Conservation (phyloP, 2,888 invertebrate species). For the Cheilosia vernalis region DNA sequence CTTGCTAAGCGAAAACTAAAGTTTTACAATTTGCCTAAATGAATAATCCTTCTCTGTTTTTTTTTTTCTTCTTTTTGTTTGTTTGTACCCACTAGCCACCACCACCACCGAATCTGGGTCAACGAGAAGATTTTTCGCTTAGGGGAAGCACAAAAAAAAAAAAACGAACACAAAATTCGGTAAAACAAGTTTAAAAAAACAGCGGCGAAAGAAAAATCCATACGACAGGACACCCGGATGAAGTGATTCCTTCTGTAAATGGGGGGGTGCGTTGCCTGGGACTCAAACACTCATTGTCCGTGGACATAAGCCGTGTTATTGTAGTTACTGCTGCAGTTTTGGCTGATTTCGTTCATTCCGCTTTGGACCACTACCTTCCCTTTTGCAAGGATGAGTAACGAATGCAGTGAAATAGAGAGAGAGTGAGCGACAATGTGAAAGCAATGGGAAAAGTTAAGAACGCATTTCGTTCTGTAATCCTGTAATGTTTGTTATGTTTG, state of each 20-base stretch:
- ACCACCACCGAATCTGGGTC: conserved; percentile 55
- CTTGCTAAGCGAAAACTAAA: conserved; percentile 68
- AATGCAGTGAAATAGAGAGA: conserved; percentile 9
- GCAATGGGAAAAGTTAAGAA: conserved; percentile 36
- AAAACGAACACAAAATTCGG: conserved; percentile 5
- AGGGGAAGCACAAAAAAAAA: conserved; percentile 28
- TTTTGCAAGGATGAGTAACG: not conserved
- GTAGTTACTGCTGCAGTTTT: conserved; percentile 54
- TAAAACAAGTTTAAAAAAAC: conserved; percentile 5
- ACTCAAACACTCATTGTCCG: conserved; percentile 56
- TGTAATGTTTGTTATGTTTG: conserved; percentile 21
- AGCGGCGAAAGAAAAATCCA: not conserved
- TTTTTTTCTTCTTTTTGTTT: too few species aligned
- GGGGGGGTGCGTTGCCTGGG: conserved; percentile 40
- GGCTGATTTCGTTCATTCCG: conserved; percentile 4
- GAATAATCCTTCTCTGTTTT: conserved; percentile 58
- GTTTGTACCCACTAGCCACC: not conserved
- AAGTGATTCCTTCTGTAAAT: conserved; percentile 62
- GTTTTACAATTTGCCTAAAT: conserved; percentile 73
- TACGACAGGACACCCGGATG: conserved; percentile 58
- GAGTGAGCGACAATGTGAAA: conserved; percentile 14
- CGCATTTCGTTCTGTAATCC: conserved; percentile 12
- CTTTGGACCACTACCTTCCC: not conserved
- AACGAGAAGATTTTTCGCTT: conserved; percentile 33
- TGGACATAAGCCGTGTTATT: conserved; percentile 57